Conservation (phyloP, 2,113 vertebrate genomes). For the Pomatostomus ruficeps region DNA sequence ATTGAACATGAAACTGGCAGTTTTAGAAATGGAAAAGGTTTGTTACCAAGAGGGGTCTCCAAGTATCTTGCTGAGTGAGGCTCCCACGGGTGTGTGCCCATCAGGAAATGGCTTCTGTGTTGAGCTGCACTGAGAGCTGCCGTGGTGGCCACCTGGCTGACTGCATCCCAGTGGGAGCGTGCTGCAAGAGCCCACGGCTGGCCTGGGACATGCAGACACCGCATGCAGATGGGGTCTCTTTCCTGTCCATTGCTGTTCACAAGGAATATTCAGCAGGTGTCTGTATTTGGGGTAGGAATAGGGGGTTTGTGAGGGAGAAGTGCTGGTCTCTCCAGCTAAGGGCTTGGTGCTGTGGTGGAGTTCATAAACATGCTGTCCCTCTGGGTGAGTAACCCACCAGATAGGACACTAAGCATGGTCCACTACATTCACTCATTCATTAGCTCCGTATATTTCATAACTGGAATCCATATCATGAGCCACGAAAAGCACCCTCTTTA, state of each 20-base stretch:
- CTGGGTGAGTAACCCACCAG: neutral
- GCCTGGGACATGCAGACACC: rapidly evolving
- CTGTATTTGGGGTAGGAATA: neutral
- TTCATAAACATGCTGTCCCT: rapidly evolving
- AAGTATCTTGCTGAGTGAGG: neutral
- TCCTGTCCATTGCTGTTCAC: neutral
- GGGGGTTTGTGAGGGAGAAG: neutral
- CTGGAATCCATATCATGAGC: neutral
- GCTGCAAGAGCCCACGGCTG: neutral
- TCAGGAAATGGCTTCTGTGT: neutral
- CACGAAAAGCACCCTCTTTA: neutral
- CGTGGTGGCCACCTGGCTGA: neutral
- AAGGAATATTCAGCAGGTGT: neutral
- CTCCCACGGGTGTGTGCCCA: neutral
- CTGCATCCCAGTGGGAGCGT: rapidly evolving
- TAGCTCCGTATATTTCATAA: constrained; percentile 17
- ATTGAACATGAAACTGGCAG: neutral
- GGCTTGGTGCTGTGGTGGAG: neutral
- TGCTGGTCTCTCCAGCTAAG: neutral
- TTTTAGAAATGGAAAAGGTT: neutral
- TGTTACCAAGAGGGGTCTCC: neutral
- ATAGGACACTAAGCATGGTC: neutral
- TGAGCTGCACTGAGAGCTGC: neutral
- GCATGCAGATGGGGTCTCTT: neutral
- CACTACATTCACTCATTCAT: neutral